Base-by-base conservation (phyloP, 2,888 invertebrate genomes). In the Teinopalpus imperialis region DNA sequence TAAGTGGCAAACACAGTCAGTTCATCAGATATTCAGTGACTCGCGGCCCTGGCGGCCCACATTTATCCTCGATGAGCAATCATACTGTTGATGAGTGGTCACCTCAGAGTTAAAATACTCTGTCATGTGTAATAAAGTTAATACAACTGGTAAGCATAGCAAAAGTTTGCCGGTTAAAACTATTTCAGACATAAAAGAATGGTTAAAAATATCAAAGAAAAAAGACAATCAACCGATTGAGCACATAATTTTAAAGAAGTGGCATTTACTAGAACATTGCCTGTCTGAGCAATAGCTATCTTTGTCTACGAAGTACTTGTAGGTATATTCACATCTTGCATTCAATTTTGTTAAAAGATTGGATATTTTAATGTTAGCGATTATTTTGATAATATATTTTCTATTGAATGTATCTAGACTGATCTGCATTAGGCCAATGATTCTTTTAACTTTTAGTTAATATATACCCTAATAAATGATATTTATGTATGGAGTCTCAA, bases 201-300 rank as follows among this genome's bases (percentile, higher is more conserved):
- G 18, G 27, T 13, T 31, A 27, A 34, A 27, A 21, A 37, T 7
- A 23, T 32, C 23, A 12, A 18, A 26, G 31, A 40, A 47, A n/a
- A 47, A 36, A 47, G 12, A 32, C 40, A 45, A 58, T 51, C 49
- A 54, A 55, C 53, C 55, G 56, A 67, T 64, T 56, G 61, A 59
- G 57, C 54, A 58, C 56, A 63, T 60, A 63, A 67, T 63, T 66
- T 57, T 59, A 57, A 47, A 48, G 54, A 62, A 69, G 64, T 59
- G 56, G 62, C 66, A 65, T 72, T 74, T 73, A 74, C 59, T 55
- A 73, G 72, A 69, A 60, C 72, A 63, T 74, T 72, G 75, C 63
- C 68, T 74, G 75, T 74, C 75, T 76, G 73, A 55, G 49, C 54
- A 49, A 49, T 48, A 48, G 51, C 49, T 43, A 46, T 44, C 50